Evolutionary conservation across 2,888 invertebrate species (phyloP).

Genomic region (Drosophila leonis): DNA sequence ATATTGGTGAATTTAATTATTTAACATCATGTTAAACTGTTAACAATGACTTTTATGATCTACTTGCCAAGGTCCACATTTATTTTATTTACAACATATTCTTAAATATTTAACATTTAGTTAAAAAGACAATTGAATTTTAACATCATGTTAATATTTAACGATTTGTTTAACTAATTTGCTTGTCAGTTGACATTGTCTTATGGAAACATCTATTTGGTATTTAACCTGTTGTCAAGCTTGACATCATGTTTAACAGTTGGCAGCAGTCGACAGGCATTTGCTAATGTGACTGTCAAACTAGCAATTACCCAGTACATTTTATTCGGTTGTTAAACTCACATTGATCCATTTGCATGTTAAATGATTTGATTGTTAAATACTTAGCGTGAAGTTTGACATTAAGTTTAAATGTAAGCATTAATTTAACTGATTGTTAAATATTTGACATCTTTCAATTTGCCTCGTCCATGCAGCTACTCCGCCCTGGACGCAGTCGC

Average conservation of each 20-base stretch:
- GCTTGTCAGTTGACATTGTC: background rate
- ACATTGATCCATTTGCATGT: background rate
- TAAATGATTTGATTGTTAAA: background rate
- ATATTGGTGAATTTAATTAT: too few species aligned
- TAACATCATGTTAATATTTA: too few species aligned
- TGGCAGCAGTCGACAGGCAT: background rate
- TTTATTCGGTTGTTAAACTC: background rate
- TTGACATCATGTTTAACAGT: background rate
- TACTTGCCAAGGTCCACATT: too few species aligned
- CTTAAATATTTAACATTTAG: background rate
- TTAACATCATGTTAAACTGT: too few species aligned
- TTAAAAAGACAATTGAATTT: background rate
- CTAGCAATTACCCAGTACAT: background rate
- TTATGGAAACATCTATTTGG: background rate
- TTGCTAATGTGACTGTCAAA: background rate
- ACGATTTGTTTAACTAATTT: background rate
- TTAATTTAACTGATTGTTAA: background rate
- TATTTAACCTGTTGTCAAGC: background rate
- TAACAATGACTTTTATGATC: too few species aligned
- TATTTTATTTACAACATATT: too few species aligned
- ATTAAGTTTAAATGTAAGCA: background rate
- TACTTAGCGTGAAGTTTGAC: background rate
- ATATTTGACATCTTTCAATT: background rate
- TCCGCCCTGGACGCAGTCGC: conserved; percentile 32
- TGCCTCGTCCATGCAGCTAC: conserved; percentile 77